Conservation (phyloP, 2,888 invertebrate genomes). For the Pseudolycoriella hygida region DNA sequence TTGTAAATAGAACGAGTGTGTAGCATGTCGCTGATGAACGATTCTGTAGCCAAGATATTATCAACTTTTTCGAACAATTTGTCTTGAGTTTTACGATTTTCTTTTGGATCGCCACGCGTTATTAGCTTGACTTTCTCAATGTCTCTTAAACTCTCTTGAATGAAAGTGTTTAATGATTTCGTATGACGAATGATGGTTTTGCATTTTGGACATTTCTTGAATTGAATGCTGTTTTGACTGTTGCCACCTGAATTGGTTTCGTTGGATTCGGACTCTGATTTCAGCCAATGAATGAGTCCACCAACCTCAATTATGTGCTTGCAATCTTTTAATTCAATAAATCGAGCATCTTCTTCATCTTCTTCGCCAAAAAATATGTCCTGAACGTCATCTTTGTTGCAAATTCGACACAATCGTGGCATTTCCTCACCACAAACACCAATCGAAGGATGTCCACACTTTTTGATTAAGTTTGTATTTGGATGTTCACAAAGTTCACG, state of each 20-base stretch:
- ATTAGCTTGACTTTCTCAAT: not conserved
- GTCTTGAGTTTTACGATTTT: not conserved
- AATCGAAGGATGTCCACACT: conserved; percentile 2
- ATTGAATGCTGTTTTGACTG: conserved; percentile 5
- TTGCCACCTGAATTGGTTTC: not conserved
- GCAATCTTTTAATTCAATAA: conserved; percentile 4
- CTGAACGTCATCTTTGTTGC: conserved; percentile 3
- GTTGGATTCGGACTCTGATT: not conserved
- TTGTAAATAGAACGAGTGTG: not conserved
- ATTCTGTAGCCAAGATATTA: too few species aligned
- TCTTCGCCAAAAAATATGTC: conserved; percentile 4
- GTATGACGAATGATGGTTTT: conserved; percentile 4
- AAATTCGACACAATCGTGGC: conserved; percentile 4
- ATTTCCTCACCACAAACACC: conserved; percentile 3
- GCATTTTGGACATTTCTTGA: conserved; percentile 5
- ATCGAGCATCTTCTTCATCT: conserved; percentile 2
- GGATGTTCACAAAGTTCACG: conserved; percentile 2
- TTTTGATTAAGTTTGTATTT: too few species aligned
- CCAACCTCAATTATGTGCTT: conserved; percentile 3
- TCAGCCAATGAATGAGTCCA: conserved; percentile 1
- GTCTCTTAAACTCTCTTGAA: conserved; percentile 3
- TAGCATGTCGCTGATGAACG: not conserved
- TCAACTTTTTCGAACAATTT: not conserved
- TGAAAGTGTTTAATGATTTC: conserved; percentile 1
- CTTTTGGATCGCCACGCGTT: not conserved